phyloP scores from a whole-genome alignment of 23 tunicate species.

The Styela plicata region DNA sequence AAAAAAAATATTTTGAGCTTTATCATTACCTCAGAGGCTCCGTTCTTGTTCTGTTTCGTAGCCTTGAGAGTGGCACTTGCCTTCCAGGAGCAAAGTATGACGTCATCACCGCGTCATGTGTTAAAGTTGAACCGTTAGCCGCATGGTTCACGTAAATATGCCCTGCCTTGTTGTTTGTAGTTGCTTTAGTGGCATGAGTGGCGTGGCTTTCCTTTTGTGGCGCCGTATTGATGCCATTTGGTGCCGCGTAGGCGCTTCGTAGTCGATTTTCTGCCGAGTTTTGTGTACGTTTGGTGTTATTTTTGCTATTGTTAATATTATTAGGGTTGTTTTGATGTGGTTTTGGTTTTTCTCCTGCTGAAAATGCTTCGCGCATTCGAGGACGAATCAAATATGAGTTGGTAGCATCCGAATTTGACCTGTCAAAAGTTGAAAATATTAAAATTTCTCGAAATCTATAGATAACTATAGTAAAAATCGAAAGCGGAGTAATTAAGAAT shows the following conservation, averaged over 20 bases:
- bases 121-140: not conserved
- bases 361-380: not conserved
- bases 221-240: not conserved
- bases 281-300: not conserved
- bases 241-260: not conserved
- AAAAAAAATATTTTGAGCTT: no score
- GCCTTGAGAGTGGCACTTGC: not conserved
- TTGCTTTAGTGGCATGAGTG: not conserved
- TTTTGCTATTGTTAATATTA: not conserved
- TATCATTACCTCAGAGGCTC: constrained; percentile 9
- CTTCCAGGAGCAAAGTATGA: constrained; percentile 19
- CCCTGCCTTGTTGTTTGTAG: not conserved
- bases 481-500: no score
- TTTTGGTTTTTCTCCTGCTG: not conserved
- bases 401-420: constrained; percentile 13
- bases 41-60: not conserved
- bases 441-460: not conserved
- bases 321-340: not conserved
- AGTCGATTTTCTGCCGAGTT: not conserved
- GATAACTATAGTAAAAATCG: not conserved
- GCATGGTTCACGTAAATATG: constrained; percentile 7
- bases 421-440: not conserved
- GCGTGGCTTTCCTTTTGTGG: not conserved
- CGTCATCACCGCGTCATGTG: not conserved
- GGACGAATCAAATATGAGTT: not conserved